These are phyloP conservation scores for Acanthosoma haemorrhoidale DNA, from an alignment of 2,888 invertebrate species.

Conservation along the genomic window DNA sequence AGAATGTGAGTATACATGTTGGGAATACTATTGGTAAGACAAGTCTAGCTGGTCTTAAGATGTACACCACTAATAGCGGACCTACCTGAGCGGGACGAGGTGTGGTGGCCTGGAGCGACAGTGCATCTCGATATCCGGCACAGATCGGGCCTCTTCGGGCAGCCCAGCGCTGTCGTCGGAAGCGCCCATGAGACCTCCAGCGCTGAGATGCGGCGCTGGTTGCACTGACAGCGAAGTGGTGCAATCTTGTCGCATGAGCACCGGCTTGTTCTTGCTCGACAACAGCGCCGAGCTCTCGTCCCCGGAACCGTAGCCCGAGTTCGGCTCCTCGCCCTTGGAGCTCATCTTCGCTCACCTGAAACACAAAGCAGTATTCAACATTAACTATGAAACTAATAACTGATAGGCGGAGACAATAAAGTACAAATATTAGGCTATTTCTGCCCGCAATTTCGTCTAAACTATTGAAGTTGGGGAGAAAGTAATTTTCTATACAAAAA, in stretches of 20 bases:
- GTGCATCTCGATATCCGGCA: conserved; percentile 76
- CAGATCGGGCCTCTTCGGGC: conserved; percentile 62
- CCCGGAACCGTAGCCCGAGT: conserved; percentile 66
- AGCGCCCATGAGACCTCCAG: conserved; percentile 59
- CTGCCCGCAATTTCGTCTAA: no score
- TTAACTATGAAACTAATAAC: no score
- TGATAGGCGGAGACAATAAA: no score
- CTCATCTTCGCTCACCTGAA: conserved; percentile 33
- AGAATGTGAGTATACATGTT: no score
- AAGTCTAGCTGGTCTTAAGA: no score
- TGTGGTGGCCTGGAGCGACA: conserved; percentile 52
- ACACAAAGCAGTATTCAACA: no score
- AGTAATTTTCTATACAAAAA: no score
- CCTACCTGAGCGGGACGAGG: conserved; percentile 33
- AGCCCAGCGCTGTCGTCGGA: conserved; percentile 67
- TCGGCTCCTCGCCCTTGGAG: conserved; percentile 44
- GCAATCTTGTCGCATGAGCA: conserved; percentile 79
- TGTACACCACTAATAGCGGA: no score
- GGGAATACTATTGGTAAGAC: no score
- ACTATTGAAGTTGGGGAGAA: no score
- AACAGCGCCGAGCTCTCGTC: conserved; percentile 79
- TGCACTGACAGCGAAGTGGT: conserved; percentile 64
- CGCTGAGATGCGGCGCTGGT: conserved; percentile 57
- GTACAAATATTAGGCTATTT: no score
- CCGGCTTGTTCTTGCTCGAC: conserved; percentile 67